A percentile compares a stretch with the other conserved stretches of the same genome.
phyloP scores from a whole-genome alignment of 2,888 invertebrate species.

The Pristionchus arcanus region DNA sequence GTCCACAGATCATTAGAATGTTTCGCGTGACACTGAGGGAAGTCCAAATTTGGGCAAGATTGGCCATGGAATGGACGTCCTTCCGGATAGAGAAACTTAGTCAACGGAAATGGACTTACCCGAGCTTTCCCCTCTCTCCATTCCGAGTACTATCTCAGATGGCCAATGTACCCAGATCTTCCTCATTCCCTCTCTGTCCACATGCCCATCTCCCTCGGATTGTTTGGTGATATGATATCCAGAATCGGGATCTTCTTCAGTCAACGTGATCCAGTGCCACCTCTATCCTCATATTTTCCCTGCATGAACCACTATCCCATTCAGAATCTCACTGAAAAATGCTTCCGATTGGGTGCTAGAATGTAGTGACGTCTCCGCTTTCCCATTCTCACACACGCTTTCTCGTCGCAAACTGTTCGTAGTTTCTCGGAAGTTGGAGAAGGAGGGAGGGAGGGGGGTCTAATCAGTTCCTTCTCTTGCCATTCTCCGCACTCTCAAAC shows the following conservation, averaged over 20 bases:
- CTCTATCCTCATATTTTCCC: background rate
- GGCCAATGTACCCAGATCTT: background rate
- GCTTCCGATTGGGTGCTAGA: background rate
- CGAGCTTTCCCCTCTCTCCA: background rate
- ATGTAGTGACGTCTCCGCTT: conserved; percentile 4
- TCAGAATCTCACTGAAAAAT: background rate
- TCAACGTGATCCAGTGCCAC: background rate
- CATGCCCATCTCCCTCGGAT: background rate
- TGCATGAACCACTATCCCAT: too few relatives aligned
- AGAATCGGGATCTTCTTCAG: background rate
- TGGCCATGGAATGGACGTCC: background rate
- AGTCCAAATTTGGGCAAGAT: conserved; percentile 2
- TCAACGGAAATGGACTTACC: background rate
- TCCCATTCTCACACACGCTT: conserved; percentile 16
- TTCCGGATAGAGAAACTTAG: background rate
- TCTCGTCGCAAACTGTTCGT: conserved; percentile 10
- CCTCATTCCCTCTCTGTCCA: background rate
- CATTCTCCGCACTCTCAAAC: conserved; percentile 9
- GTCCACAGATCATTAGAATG: conserved; percentile 5
- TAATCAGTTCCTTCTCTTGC: conserved; percentile 11
- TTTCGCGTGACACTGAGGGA: background rate
- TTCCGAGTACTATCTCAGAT: background rate
- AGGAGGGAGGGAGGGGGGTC: background rate
- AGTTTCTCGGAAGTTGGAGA: background rate
- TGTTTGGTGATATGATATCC: conserved; percentile 38